Base-by-base conservation (phyloP, 2,888 invertebrate species). In the Silvanus unidentatus region DNA sequence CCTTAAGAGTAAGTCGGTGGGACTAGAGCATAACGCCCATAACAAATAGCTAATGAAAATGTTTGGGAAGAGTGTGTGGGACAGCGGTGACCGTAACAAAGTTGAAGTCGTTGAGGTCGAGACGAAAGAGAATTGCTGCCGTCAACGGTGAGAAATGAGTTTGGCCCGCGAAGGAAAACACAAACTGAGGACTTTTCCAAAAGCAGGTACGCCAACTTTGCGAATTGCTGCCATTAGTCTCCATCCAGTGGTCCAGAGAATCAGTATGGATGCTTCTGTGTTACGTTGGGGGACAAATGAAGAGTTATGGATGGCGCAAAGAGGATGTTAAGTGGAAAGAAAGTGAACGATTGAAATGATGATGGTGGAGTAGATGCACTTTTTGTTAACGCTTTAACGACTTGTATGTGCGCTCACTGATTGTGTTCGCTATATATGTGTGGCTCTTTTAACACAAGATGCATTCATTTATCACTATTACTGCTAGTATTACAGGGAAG, bases 1-100 rank as follows among this genome's bases (percentile, higher is more conserved):
- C 55, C 53, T 22, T 22, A 22, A 22, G 22, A 5, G 8, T 22
- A 22, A 22, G 22, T n/a, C n/a, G n/a, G n/a, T n/a, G n/a, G n/a
- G n/a, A n/a, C n/a, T n/a, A n/a, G n/a, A 22, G 4, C 39, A 50
- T 53, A 64, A 63, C 60, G 59, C 63, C 32, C 59, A 60, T 67
- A 67, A 68, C 68, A 68, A 68, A 68, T 68, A 64, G 65, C 66
- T 67, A 68, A 68, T 68, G 68, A 67, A 68, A 68, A 68, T 66
- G 68, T 67, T 66, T 63, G 63, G 59, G 62, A 64, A 62, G 52
- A 55, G 58, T 53, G 52, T 52, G 55, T 51, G 57, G 56, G 60
- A 58, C 53, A 56, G 52, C 56, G 58, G 55, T 58, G 55, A 56
- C 60, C 62, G 56, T 60, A 63, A 61, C 62, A 63, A 62, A 60